phyloP scores from a whole-genome alignment of 2,113 vertebrate genomes.

The Carassius auratus region DNA sequence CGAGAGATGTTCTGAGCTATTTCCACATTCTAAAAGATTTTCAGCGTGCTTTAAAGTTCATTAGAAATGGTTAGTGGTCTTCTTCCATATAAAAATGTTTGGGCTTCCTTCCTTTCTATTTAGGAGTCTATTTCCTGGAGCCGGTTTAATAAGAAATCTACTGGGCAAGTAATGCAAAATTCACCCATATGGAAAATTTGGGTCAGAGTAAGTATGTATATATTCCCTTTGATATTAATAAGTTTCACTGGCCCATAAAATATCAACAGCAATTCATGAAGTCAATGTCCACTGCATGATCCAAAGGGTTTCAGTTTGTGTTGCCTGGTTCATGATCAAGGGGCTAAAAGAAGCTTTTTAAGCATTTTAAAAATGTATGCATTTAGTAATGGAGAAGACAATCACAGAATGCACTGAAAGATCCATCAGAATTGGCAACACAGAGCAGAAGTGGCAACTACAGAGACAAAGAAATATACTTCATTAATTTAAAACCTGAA shows the following conservation, averaged over 20 bases:
- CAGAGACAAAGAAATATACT: not conserved
- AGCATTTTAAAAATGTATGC: not conserved
- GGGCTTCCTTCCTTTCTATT: not conserved
- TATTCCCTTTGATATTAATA: slow-evolving; percentile 35
- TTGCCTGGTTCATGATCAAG: not conserved
- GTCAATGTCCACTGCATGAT: not conserved
- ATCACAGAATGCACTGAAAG: slow-evolving; percentile 1
- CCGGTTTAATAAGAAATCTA: slow-evolving; percentile 11
- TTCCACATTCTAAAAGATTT: slow-evolving; percentile 5
- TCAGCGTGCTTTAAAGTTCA: slow-evolving; percentile 12
- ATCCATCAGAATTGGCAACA: not conserved
- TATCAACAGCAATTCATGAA: slow-evolving; percentile 11
- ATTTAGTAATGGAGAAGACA: not conserved
- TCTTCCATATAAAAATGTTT: not conserved
- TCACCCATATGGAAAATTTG: slow-evolving; percentile 21
- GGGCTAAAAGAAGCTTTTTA: not conserved
- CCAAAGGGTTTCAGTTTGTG: not conserved
- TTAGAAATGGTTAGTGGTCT: slow-evolving; percentile 16
- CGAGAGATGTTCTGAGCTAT: slow-evolving; percentile 12
- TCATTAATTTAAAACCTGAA: not conserved
- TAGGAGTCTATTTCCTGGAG: slow-evolving; percentile 9
- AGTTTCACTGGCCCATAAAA: slow-evolving; percentile 12
- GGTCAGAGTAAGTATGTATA: slow-evolving; percentile 12
- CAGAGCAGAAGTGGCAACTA: not conserved
- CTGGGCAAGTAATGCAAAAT: slow-evolving; percentile 18